Evolutionary conservation across 2,113 vertebrate genomes (phyloP).

Genomic region (Xenus cinereus): DNA sequence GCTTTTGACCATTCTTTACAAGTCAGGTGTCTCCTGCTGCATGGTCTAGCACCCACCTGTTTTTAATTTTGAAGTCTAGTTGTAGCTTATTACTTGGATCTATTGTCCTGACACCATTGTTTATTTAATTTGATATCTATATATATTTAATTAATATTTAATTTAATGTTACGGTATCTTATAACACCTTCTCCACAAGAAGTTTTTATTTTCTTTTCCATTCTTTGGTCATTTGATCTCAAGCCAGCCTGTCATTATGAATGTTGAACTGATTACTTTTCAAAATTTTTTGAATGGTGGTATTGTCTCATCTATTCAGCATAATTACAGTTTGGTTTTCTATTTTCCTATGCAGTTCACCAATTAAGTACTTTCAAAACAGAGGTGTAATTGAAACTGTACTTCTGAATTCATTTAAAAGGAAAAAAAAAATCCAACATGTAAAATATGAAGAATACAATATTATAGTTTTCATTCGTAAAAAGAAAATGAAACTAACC

Average conservation of each 20-base stretch:
- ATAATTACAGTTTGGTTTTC: neutral
- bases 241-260: neutral
- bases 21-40: neutral
- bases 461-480: neutral
- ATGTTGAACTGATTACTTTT: neutral
- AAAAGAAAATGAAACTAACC: neutral
- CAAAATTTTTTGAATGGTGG: neutral
- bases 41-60: neutral
- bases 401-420: neutral
- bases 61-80: neutral
- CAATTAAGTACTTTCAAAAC: neutral
- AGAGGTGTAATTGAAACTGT: neutral
- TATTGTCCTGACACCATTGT: neutral
- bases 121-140: neutral
- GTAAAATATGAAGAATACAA: neutral
- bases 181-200: neutral
- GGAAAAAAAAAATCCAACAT: neutral
- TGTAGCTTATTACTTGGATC: neutral
- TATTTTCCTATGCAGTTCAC: neutral
- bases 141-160: neutral
- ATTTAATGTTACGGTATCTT: neutral
- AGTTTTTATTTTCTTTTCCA: neutral
- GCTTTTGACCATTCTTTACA: neutral
- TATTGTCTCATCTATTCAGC: neutral
- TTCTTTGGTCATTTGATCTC: neutral